Base-by-base conservation (phyloP, 2,888 invertebrate genomes). In the Baccha elongata region DNA sequence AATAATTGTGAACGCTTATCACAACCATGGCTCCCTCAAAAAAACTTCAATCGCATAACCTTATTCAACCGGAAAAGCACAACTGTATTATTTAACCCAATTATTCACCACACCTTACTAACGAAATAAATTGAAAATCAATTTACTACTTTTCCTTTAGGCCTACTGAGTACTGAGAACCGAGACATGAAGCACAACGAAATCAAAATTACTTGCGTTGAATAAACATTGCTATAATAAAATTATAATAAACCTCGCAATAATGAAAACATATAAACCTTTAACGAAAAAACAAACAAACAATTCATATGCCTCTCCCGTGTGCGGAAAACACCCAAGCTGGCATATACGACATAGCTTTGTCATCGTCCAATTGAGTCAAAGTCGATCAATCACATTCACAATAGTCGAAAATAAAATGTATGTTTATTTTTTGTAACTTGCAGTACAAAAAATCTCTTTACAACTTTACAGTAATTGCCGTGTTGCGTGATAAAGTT, bases 311-410 rank as follows among this genome's bases (percentile, higher is more conserved):
- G 72, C 72, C 37, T 29, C 17, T 58, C 71, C 65, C 26, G 50
- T 67, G 75, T 60, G 17, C 40, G 46, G 50, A 67, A 71, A 52
- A 65, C 78, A 72, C 78, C 78, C 72, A 53, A 58, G 19, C 60
- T 50, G 46, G 2, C 23, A 37, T 62, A 29, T 53, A 53, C 64
- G 15, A 3, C 26, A 73, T 2, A 10, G 8, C 10, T 17, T n/a
- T 62, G 46, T 46, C 55, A 73, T 68, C 46, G 10, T 15, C 23
- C 55, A 35, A 68, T 55, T 1, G 15, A 55, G 15, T 55, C 32
- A 65, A 73, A n/a, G n/a, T n/a, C n/a, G n/a, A n/a, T 73, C 64
- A 64, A 64, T 53, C 64, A 55, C 46, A 64, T 7, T 1, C 3
- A 50, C 15, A 13, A 50, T 15, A 50, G 23, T 26, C 13, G 11